phyloP scores from a whole-genome alignment of 2,797 vertebrate species.

The Semaprochilodus insignis region DNA sequence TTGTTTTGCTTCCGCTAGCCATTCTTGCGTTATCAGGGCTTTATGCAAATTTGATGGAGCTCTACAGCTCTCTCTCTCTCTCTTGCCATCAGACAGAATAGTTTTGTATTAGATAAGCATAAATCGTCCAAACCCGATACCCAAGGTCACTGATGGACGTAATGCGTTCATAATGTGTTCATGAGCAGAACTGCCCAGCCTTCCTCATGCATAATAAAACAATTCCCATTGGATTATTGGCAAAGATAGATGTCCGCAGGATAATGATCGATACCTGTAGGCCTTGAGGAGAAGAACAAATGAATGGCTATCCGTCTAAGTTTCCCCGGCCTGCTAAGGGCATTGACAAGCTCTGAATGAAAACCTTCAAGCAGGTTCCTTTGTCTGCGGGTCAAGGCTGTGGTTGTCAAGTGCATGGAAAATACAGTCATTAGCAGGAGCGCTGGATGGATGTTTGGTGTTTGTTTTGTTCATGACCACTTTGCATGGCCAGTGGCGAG shows the following conservation, averaged over 20 bases:
- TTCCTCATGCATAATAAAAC: constrained; percentile 56
- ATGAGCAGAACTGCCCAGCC: constrained; percentile 29
- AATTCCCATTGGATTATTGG: constrained; percentile 38
- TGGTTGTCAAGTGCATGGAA: too few species aligned
- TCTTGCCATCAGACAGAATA: constrained; percentile 44
- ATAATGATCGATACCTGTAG: constrained; percentile 57
- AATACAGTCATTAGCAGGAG: too few species aligned
- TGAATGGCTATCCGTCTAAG: constrained; percentile 38
- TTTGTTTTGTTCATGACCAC: too few species aligned
- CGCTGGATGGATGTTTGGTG: too few species aligned
- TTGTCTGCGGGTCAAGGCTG: not conserved
- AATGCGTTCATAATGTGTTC: constrained; percentile 61
- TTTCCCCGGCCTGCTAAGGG: not conserved
- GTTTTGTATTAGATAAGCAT: constrained; percentile 48
- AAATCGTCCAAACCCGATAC: constrained; percentile 61
- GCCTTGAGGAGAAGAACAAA: constrained; percentile 34
- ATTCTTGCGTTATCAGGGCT: constrained; percentile 67
- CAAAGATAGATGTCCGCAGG: constrained; percentile 53
- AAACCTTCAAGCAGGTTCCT: not conserved
- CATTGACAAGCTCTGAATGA: not conserved
- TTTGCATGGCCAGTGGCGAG: too few species aligned
- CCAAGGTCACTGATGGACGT: constrained; percentile 64
- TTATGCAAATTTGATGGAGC: constrained; percentile 66
- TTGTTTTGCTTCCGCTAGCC: constrained; percentile 58
- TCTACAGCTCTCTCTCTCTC: not conserved